These are phyloP conservation scores for Cephus pulcher DNA, from an alignment of 2,888 invertebrate genomes.

Conservation along the genomic window DNA sequence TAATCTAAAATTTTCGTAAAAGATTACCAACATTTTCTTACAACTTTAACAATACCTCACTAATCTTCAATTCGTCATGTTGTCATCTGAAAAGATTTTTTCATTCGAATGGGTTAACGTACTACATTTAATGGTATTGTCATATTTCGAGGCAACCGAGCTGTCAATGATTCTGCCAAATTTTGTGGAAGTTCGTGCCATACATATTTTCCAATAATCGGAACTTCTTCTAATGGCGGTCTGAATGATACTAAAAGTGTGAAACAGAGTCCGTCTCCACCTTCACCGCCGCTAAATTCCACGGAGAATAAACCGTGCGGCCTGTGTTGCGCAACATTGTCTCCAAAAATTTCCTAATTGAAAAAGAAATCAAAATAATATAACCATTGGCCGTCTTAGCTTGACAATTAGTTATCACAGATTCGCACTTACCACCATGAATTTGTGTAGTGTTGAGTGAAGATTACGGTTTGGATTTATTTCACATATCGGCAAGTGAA, in stretches of 20 bases:
- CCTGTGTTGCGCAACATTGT: slow-evolving; percentile 85
- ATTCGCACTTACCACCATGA: slow-evolving; percentile 77
- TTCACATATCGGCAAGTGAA: slow-evolving; percentile 89
- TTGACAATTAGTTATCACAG: background rate
- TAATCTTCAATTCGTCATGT: background rate
- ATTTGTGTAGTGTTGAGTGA: slow-evolving; percentile 87
- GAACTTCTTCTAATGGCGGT: slow-evolving; percentile 86
- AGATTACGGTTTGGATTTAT: slow-evolving; percentile 88
- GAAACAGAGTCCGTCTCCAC: slow-evolving; percentile 83
- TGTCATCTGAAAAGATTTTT: background rate
- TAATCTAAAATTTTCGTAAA: background rate
- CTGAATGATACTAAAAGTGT: slow-evolving; percentile 86
- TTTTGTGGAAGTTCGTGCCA: slow-evolving; percentile 86
- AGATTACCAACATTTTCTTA: background rate
- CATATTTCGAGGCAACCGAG: slow-evolving; percentile 80
- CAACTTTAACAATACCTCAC: background rate
- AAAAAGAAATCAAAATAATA: slow-evolving; percentile 9
- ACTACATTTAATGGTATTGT: slow-evolving; percentile 86
- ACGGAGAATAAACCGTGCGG: slow-evolving; percentile 85
- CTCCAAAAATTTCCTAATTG: slow-evolving; percentile 84
- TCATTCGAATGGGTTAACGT: slow-evolving; percentile 68
- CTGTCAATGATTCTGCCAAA: slow-evolving; percentile 76
- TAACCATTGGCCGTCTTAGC: background rate
- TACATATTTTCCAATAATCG: slow-evolving; percentile 87
- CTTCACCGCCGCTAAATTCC: slow-evolving; percentile 73